Base-by-base conservation (phyloP, 2,113 vertebrate species). In the Mustelus asterias region DNA sequence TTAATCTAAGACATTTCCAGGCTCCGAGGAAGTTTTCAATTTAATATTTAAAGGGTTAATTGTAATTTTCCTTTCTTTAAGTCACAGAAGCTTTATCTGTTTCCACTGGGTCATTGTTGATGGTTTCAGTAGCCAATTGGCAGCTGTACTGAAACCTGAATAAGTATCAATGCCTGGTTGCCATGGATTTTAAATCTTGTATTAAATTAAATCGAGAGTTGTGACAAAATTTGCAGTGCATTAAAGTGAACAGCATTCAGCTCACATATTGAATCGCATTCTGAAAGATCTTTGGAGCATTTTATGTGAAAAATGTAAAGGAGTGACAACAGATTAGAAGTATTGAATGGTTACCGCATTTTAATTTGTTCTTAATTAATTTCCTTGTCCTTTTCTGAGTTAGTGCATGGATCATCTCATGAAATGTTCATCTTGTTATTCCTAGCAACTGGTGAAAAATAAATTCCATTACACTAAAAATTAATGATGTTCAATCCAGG, bases 131-230 rank as follows among this genome's bases (percentile, higher is more conserved):
- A 14, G 94, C 48, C 37, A 95, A 76, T 76, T 95, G 67, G 67
- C 94, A 95, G 41, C 94, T 76, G 44, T 33, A 95, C 94, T 95
- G 67, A 72, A 95, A 95, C 0, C 67, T 95, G 67, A 95, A 95
- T 72, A 54, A 72, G 14, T 76, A 95, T 95, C 41, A 72, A n/a
- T 94, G 65, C 11, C 67, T 72, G 93, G 89, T 72, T 95, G 94
- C 69, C 94, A 95, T 72, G 94, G 69, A 95, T 44, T 95, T 76
- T 95, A 72, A 70, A 95, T n/a, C 37, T 13, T 72, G 16, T 95
- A 95, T 95, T 95, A 72, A 95, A 95, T 48, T 70, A 72, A 72
- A 22, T 48, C 29, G 65, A 41, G 41, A 95, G 93, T 22, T 70
- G 72, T 70, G 37, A 54, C 65, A 95, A 95, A 95, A 44, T 48